A percentile compares a stretch with the other conserved stretches of the same genome.
Conservation (phyloP, 2,888 invertebrate species). For the Germaria angustata region DNA sequence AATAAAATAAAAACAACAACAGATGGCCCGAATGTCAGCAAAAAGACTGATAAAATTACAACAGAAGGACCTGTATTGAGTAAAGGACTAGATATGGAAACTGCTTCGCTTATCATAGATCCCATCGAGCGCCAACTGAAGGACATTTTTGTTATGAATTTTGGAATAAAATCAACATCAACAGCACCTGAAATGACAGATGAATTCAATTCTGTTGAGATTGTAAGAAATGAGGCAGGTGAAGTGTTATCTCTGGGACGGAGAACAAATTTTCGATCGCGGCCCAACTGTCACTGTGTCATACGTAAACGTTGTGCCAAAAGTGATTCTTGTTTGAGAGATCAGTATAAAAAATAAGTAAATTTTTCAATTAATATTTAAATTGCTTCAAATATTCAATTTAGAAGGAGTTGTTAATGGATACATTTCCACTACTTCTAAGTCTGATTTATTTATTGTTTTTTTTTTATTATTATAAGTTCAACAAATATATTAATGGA, state of each 20-base stretch:
- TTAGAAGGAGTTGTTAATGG: too few relatives aligned
- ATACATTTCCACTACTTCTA: too few relatives aligned
- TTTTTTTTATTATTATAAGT: too few relatives aligned
- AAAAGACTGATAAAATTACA: neutral
- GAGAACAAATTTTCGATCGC: conserved; percentile 8
- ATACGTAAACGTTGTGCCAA: conserved; percentile 41
- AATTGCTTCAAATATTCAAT: too few relatives aligned
- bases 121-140: neutral
- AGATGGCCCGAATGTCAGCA: neutral
- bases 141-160: conserved; percentile 23
- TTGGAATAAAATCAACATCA: neutral
- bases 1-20: neutral
- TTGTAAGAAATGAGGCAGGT: neutral
- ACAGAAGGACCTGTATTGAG: too few relatives aligned
- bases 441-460: too few relatives aligned
- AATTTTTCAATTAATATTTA: too few relatives aligned
- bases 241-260: neutral
- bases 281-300: conserved; percentile 25
- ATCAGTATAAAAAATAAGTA: neutral
- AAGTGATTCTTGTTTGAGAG: neutral
- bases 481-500: too few relatives aligned
- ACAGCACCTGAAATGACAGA: neutral
- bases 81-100: too few relatives aligned
- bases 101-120: neutral
- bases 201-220: neutral